Percentiles rank a stretch among this genome's conserved stretches.
Conservation (phyloP, 1,140 invertebrate species). For the Bradynema listronoti region DNA sequence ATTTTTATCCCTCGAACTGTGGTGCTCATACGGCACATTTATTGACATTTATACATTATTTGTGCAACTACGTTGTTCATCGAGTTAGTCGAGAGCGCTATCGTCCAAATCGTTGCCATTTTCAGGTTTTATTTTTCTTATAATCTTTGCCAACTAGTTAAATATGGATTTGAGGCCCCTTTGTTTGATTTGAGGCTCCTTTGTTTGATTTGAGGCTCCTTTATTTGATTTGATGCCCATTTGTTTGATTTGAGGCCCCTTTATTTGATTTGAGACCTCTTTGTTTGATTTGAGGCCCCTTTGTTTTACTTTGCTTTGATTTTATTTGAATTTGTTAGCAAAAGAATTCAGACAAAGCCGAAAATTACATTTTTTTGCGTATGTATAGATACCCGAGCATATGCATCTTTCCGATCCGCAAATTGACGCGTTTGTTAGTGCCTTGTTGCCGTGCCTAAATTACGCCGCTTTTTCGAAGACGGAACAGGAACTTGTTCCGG, state of each 20-base stretch:
- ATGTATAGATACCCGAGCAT: slow-evolving; percentile 67
- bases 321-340: slow-evolving; percentile 10
- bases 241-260: no score
- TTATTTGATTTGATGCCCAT: no score
- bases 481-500: slow-evolving; percentile 64
- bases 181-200: no score
- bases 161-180: no score
- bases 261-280: no score
- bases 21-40: slow-evolving; percentile 63
- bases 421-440: slow-evolving; percentile 74
- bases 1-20: slow-evolving; percentile 78
- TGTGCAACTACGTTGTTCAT: slow-evolving; percentile 32
- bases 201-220: no score
- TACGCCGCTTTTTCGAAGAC: slow-evolving; percentile 72
- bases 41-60: slow-evolving; percentile 35
- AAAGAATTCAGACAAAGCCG: neutral
- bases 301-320: no score
- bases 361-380: neutral
- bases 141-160: no score
- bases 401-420: slow-evolving; percentile 72
- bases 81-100: slow-evolving; percentile 48
- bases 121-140: no score
- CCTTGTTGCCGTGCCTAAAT: slow-evolving; percentile 67
- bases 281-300: no score
- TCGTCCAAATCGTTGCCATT: no score